Percentiles rank a stretch among this genome's conserved stretches.
Evolutionary conservation across 35 echinoderm and acorn worm species (phyloP).

Genomic region (Heliocidaris erythrogramma): DNA sequence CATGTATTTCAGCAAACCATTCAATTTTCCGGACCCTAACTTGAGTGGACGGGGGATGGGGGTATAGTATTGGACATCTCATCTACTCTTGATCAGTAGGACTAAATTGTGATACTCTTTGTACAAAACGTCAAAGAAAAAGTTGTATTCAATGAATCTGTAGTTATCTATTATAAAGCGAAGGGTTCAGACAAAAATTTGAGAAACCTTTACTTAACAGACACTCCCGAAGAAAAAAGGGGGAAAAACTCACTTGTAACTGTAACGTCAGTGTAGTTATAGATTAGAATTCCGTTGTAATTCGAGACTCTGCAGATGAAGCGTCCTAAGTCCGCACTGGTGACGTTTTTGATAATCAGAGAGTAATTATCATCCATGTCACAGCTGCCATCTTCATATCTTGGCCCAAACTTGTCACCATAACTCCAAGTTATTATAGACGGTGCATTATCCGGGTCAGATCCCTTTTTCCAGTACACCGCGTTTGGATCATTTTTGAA

Average conservation of each 20-base stretch:
- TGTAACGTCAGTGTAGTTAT: not conserved
- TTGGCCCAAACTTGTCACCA: not conserved
- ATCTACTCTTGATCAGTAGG: too few species aligned
- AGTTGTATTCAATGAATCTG: too few species aligned
- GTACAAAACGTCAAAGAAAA: too few species aligned
- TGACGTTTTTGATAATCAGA: not conserved
- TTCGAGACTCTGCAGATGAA: not conserved
- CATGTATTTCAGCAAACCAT: too few species aligned
- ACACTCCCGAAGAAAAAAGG: too few species aligned
- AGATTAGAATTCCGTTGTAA: not conserved
- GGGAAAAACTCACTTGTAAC: not conserved
- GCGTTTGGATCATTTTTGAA: not conserved
- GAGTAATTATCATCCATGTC: not conserved
- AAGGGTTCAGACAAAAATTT: too few species aligned
- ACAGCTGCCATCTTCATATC: not conserved
- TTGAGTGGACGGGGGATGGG: too few species aligned
- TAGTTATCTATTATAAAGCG: too few species aligned
- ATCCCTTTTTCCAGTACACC: not conserved
- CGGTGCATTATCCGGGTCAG: not conserved
- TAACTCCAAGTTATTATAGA: not conserved
- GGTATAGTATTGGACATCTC: too few species aligned
- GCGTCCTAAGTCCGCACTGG: not conserved
- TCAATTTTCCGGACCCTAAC: too few species aligned
- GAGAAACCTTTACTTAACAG: too few species aligned
- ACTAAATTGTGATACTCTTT: too few species aligned